Conservation (phyloP, 37 sponge, comb jelly and placozoan genomes). For the Cladorhizidae sp. region DNA sequence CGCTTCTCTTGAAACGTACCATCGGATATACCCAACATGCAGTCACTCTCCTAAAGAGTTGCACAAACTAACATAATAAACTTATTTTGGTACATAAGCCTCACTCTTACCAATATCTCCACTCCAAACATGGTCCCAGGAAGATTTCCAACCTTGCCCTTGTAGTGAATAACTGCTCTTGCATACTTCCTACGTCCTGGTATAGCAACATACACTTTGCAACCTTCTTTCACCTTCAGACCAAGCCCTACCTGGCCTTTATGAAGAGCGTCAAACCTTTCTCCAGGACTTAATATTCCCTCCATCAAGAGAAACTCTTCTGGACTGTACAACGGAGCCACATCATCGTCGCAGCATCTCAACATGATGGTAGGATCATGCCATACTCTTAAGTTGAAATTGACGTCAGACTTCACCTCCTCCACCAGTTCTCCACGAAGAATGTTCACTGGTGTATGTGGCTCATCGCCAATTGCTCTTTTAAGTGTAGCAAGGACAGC, state of each 20-base stretch:
- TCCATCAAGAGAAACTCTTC: slow-evolving; percentile 23
- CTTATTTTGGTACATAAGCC: no score
- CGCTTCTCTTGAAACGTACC: slow-evolving; percentile 36
- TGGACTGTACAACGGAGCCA: slow-evolving; percentile 23
- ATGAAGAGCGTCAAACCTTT: slow-evolving; percentile 2
- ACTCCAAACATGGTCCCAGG: slow-evolving; percentile 73
- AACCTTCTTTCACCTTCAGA: slow-evolving; percentile 14
- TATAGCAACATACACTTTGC: slow-evolving; percentile 26
- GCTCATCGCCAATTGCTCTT: neutral
- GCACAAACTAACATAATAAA: slow-evolving; percentile 5
- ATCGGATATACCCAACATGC: slow-evolving; percentile 36
- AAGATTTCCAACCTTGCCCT: slow-evolving; percentile 22
- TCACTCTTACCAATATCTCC: slow-evolving; percentile 54
- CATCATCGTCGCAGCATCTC: neutral
- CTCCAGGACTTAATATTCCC: neutral
- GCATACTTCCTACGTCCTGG: neutral
- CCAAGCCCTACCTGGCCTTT: slow-evolving; percentile 23
- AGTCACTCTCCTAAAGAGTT: neutral
- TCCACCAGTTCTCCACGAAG: slow-evolving; percentile 34
- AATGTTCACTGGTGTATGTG: neutral
- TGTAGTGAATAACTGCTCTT: slow-evolving; percentile 26
- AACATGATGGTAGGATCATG: slow-evolving; percentile 22
- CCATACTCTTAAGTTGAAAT: slow-evolving; percentile 10
- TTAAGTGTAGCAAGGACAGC: neutral
- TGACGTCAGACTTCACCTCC: neutral